These are phyloP conservation scores for Coregonus suidteri DNA, from an alignment of 2,797 vertebrate genomes.

Conservation along the genomic window DNA sequence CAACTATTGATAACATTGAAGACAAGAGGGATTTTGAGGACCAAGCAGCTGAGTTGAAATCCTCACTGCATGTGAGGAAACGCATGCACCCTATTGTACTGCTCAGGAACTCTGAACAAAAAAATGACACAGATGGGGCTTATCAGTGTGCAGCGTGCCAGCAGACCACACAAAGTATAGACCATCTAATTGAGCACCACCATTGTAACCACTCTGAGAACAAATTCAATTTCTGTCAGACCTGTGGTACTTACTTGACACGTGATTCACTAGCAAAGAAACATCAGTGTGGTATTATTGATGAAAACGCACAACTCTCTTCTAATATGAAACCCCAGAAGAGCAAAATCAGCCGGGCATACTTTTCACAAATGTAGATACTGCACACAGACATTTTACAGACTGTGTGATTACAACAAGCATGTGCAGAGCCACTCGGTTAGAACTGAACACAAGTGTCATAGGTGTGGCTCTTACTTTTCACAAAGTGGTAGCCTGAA, in stretches of 20 bases:
- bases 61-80: slow-evolving; percentile 57
- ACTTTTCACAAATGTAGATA: slow-evolving; percentile 53
- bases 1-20: slow-evolving; percentile 5
- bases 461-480: slow-evolving; percentile 71
- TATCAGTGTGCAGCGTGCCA: slow-evolving; percentile 70
- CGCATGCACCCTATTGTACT: slow-evolving; percentile 74
- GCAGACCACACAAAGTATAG: slow-evolving; percentile 44
- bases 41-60: slow-evolving; percentile 38
- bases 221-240: slow-evolving; percentile 62
- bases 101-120: slow-evolving; percentile 52
- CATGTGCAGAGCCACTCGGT: slow-evolving; percentile 73
- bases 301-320: background rate
- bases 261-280: slow-evolving; percentile 37
- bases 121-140: slow-evolving; percentile 19
- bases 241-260: slow-evolving; percentile 64
- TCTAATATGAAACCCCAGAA: slow-evolving; percentile 8
- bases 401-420: slow-evolving; percentile 35
- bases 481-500: slow-evolving; percentile 52
- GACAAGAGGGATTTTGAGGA: slow-evolving; percentile 15
- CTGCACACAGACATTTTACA: slow-evolving; percentile 64
- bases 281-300: slow-evolving; percentile 56
- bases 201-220: slow-evolving; percentile 55
- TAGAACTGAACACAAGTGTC: slow-evolving; percentile 68
- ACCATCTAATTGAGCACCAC: slow-evolving; percentile 74
- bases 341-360: background rate